Evolutionary conservation across 2,797 vertebrate species (phyloP).

Genomic region (Esox lucius): DNA sequence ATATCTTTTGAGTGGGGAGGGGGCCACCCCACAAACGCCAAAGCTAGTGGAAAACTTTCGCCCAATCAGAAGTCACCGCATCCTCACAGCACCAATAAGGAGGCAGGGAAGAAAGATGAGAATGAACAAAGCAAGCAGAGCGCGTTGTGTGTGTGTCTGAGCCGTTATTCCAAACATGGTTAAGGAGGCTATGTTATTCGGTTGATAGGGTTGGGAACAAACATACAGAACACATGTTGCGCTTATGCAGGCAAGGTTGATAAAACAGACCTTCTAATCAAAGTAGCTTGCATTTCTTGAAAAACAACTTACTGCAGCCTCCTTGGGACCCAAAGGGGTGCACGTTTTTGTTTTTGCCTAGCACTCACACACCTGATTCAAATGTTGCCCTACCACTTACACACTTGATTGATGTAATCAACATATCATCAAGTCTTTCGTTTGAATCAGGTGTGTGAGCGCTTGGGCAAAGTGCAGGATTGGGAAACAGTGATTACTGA

Average conservation of each 20-base stretch:
- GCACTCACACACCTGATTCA: too few species aligned
- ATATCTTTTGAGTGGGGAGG: constrained; percentile 59
- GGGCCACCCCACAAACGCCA: constrained; percentile 31
- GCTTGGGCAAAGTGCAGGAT: too few species aligned
- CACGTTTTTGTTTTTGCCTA: too few species aligned
- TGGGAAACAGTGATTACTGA: too few species aligned
- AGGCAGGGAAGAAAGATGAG: constrained; percentile 52
- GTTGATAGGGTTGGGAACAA: background rate
- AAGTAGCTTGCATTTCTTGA: background rate
- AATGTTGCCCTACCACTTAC: too few species aligned
- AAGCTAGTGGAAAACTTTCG: constrained; percentile 63
- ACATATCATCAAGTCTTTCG: too few species aligned
- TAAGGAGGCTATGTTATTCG: constrained; percentile 1
- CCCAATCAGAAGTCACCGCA: constrained; percentile 67
- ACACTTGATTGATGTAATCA: too few species aligned
- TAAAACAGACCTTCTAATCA: background rate
- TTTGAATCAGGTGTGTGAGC: too few species aligned
- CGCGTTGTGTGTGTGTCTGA: constrained; percentile 46
- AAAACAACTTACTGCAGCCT: too few species aligned
- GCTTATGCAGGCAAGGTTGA: background rate
- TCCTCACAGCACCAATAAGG: constrained; percentile 66
- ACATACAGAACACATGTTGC: background rate
- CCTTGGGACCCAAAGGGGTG: too few species aligned
- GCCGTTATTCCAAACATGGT: constrained; percentile 61
- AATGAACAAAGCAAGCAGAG: constrained; percentile 65